phyloP scores from a whole-genome alignment of 2,797 vertebrate genomes.

The Cryptoblepharus egeriae region DNA sequence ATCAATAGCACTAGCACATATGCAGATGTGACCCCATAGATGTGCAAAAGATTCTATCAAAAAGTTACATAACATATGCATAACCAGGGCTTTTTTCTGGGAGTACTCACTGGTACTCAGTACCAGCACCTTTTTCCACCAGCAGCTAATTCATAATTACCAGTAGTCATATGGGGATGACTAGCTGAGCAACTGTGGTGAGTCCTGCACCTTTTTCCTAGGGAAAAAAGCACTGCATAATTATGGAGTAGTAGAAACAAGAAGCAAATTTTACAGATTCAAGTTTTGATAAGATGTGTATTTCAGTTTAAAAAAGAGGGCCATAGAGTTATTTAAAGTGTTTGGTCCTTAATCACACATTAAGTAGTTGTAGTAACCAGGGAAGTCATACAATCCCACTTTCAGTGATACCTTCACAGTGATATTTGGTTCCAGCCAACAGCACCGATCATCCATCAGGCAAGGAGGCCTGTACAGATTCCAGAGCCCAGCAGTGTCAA shows the following conservation, averaged over 20 bases:
- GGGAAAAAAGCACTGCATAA: no score
- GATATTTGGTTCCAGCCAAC: not conserved
- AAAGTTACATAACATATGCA: constrained; percentile 22
- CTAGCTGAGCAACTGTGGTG: no score
- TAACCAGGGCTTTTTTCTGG: no score
- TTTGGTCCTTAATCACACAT: constrained; percentile 27
- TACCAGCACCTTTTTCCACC: no score
- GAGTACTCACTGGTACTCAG: no score
- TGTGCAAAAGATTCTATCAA: not conserved
- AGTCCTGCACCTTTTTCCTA: no score
- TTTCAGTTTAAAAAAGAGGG: not conserved
- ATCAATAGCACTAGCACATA: constrained; percentile 36
- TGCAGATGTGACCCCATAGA: constrained; percentile 39
- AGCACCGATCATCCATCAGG: not conserved
- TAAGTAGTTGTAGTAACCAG: not conserved
- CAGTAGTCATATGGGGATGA: no score
- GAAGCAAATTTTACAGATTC: constrained; percentile 21
- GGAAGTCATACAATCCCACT: not conserved
- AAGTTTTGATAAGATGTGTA: constrained; percentile 14
- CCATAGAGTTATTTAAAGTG: not conserved
- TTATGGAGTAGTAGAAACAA: not conserved
- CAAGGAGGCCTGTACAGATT: not conserved
- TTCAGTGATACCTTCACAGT: not conserved
- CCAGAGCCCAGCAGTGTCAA: not conserved
- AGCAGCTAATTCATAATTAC: no score